A percentile compares a stretch with the other conserved stretches of the same genome.
These are phyloP conservation scores for Boleophthalmus pectinirostris DNA, from an alignment of 2,113 vertebrate genomes.

Conservation along the genomic window DNA sequence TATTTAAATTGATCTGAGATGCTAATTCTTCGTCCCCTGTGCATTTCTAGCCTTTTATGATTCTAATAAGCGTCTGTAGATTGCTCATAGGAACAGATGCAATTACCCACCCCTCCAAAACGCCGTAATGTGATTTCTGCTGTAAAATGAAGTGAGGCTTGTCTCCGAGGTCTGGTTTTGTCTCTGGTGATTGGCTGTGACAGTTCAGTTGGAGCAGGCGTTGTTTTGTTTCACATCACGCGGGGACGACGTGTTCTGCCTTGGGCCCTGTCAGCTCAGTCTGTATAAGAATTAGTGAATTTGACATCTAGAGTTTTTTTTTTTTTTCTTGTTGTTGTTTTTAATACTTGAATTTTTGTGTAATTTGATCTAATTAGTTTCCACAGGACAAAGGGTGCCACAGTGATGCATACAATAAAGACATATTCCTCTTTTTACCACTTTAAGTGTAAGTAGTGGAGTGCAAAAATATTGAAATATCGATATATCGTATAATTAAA, in stretches of 20 bases:
- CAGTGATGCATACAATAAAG: too few species aligned
- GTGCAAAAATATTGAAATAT: too few species aligned
- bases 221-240: conserved; percentile 21
- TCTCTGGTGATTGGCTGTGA: not conserved
- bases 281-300: not conserved
- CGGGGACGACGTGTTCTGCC: conserved; percentile 34
- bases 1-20: not conserved
- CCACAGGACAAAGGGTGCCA: too few species aligned
- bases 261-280: not conserved
- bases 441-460: too few species aligned
- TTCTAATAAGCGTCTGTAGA: not conserved
- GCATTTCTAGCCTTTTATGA: not conserved
- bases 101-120: not conserved
- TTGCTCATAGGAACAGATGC: not conserved
- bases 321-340: too few species aligned
- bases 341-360: too few species aligned
- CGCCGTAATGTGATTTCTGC: not conserved
- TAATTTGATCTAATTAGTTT: too few species aligned
- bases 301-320: not conserved
- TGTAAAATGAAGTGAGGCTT: not conserved
- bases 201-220: not conserved
- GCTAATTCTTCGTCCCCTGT: not conserved
- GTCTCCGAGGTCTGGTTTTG: not conserved
- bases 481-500: too few species aligned
- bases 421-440: too few species aligned